phyloP scores from a whole-genome alignment of 2,113 vertebrate species.

The Hippocampus barbouri region DNA sequence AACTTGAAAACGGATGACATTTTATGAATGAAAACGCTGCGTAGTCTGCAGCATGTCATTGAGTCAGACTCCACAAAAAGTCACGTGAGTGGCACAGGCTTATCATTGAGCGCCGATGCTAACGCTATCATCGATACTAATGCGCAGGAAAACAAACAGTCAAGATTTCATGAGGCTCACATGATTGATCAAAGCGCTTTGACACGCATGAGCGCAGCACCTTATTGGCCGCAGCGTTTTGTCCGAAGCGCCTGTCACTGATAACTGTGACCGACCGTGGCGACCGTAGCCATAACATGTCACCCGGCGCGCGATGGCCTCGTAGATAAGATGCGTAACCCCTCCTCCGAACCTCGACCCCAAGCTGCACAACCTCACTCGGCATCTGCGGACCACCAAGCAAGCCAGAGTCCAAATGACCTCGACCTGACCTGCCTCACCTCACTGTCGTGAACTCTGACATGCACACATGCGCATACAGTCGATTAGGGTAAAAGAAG shows the following conservation, averaged over 20 bases:
- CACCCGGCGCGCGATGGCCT: constrained; percentile 46
- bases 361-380: constrained; percentile 38
- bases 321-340: constrained; percentile 42
- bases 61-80: no score
- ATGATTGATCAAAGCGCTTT: constrained; percentile 8
- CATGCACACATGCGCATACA: constrained; percentile 27
- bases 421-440: constrained; percentile 53
- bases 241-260: constrained; percentile 47
- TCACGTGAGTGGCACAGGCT: neutral
- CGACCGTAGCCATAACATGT: constrained; percentile 66
- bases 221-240: constrained; percentile 52
- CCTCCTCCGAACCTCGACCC: constrained; percentile 19
- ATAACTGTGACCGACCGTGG: neutral
- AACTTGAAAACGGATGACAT: no score
- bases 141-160: neutral
- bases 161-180: no score
- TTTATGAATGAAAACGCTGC: no score
- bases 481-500: neutral
- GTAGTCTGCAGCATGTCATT: constrained; percentile 29
- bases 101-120: neutral
- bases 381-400: constrained; percentile 61
- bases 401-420: constrained; percentile 49
- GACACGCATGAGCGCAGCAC: constrained; percentile 50
- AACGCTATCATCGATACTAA: neutral
- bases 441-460: constrained; percentile 50